These are phyloP conservation scores for Sitodiplosis mosellana DNA, from an alignment of 1,140 invertebrate species.

Conservation along the genomic window DNA sequence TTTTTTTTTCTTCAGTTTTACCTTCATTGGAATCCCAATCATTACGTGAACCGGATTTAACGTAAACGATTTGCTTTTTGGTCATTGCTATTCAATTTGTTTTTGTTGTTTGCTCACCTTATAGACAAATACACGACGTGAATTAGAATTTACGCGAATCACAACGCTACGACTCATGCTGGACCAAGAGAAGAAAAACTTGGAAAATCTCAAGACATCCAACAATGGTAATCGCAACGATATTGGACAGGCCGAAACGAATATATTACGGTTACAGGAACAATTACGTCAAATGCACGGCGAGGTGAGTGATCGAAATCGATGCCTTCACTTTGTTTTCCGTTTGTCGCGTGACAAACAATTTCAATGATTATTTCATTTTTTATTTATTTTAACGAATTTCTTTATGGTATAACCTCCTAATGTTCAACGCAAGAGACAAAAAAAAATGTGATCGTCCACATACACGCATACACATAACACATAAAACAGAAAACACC, in stretches of 20 bases:
- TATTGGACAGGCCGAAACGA: slow-evolving; percentile 18
- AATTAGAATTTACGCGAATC: slow-evolving; percentile 53
- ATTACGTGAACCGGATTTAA: slow-evolving; percentile 51
- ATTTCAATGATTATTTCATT: no score
- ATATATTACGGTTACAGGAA: slow-evolving; percentile 21
- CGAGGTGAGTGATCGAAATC: slow-evolving; percentile 14
- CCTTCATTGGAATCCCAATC: slow-evolving; percentile 66
- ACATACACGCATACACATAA: no score
- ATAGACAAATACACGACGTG: slow-evolving; percentile 56
- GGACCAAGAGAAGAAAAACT: slow-evolving; percentile 57
- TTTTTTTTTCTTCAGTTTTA: no score
- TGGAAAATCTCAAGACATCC: slow-evolving; percentile 39
- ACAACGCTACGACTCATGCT: slow-evolving; percentile 62
- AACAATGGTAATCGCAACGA: slow-evolving; percentile 17
- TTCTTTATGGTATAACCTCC: no score
- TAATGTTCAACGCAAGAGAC: no score
- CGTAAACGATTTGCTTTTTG: slow-evolving; percentile 29
- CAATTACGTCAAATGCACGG: slow-evolving; percentile 21
- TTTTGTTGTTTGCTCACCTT: slow-evolving; percentile 10
- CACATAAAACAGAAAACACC: neutral
- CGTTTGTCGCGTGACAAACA: no score
- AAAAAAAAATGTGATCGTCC: no score
- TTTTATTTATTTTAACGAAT: no score
- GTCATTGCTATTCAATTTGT: neutral
- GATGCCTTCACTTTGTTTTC: neutral